phyloP scores from a whole-genome alignment of 1,140 invertebrate species.

The Doryteuthis pealeii region DNA sequence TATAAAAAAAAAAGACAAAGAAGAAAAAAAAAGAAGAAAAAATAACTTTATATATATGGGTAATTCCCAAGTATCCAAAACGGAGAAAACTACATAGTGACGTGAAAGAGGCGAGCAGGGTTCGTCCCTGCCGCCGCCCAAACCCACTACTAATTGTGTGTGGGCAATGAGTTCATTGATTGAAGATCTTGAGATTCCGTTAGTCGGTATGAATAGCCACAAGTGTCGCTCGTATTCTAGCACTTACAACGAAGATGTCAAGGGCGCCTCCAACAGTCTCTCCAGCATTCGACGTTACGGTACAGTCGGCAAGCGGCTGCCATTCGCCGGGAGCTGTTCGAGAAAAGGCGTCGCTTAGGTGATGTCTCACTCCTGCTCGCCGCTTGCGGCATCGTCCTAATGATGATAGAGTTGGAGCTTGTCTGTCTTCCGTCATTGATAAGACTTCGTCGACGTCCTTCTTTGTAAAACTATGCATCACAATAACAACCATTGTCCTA shows the following conservation, averaged over 20 bases:
- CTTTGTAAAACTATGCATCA: constrained; percentile 47
- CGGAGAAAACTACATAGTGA: too few relatives aligned
- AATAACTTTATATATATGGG: too few relatives aligned
- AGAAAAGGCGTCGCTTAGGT: constrained; percentile 37
- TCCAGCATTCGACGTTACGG: constrained; percentile 34
- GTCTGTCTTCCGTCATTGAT: constrained; percentile 30
- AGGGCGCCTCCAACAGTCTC: constrained; percentile 11
- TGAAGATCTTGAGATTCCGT: constrained; percentile 47
- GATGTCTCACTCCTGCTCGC: constrained; percentile 49
- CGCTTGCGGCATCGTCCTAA: constrained; percentile 46
- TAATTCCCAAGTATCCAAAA: too few relatives aligned
- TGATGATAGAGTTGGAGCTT: constrained; percentile 55
- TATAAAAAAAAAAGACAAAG: too few relatives aligned
- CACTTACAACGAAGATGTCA: constrained; percentile 8
- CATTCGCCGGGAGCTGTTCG: constrained; percentile 49
- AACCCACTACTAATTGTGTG: too few relatives aligned
- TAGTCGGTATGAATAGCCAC: constrained; percentile 44
- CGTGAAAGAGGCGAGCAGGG: too few relatives aligned
- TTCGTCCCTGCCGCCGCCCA: too few relatives aligned
- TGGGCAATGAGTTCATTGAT: constrained; percentile 40
- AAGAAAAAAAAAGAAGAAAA: too few relatives aligned
- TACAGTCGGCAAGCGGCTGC: constrained; percentile 50
- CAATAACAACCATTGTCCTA: constrained; percentile 47
- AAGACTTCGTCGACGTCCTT: constrained; percentile 33
- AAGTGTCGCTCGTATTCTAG: constrained; percentile 33